phyloP scores from a whole-genome alignment of 2,888 invertebrate species.

The Drosophila paranaensis region DNA sequence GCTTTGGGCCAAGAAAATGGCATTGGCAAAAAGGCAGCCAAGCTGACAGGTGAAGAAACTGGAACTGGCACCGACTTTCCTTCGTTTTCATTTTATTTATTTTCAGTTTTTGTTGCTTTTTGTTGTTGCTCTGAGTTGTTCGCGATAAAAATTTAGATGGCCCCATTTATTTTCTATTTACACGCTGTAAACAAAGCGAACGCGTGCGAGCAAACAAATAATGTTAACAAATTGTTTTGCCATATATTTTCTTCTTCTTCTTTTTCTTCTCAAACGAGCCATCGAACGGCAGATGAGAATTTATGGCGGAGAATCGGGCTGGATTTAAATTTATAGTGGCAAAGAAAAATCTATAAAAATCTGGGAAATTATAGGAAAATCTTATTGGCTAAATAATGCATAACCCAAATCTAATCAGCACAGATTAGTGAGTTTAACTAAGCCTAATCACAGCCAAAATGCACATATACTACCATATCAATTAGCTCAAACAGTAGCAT shows the following conservation, averaged over 20 bases:
- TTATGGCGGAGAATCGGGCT: not conserved
- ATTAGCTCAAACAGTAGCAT: not conserved
- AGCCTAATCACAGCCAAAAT: not conserved
- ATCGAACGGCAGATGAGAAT: not conserved
- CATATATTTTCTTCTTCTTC: not conserved
- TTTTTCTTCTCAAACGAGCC: conserved; percentile 1
- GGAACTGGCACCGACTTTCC: conserved; percentile 38
- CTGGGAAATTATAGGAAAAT: too few species aligned
- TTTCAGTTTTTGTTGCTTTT: not conserved
- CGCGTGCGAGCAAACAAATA: conserved; percentile 43
- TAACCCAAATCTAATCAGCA: too few species aligned
- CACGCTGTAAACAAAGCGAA: conserved; percentile 45
- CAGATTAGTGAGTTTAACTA: not conserved
- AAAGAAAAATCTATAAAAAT: not conserved
- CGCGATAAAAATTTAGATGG: conserved; percentile 53
- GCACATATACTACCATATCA: not conserved
- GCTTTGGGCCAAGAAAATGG: conserved; percentile 65
- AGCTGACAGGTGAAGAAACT: conserved; percentile 64
- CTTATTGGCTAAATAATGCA: too few species aligned
- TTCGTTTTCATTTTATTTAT: conserved; percentile 9
- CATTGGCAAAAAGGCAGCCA: conserved; percentile 53
- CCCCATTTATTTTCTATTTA: conserved; percentile 65
- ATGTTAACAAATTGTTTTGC: conserved; percentile 21
- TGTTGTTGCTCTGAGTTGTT: conserved; percentile 16
- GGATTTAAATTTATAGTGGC: not conserved